Conservation (phyloP, 2,888 invertebrate genomes). For the Tinea semifulvella region DNA sequence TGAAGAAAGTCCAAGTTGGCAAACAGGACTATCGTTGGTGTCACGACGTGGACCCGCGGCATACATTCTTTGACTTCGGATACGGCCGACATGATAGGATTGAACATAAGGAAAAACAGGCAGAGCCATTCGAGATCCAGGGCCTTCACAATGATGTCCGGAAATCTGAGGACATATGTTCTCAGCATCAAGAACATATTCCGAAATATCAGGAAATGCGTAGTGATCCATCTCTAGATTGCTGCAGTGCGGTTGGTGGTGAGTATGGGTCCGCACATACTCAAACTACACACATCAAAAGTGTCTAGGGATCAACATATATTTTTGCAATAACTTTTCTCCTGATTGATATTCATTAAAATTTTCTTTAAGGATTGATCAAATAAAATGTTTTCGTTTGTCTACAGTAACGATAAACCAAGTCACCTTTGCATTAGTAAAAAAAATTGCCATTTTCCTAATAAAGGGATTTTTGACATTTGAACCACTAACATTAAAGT, state of each 20-base stretch:
- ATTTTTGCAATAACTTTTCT: too few species aligned
- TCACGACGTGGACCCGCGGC: constrained; percentile 45
- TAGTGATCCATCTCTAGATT: constrained; percentile 47
- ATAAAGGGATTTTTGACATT: too few species aligned
- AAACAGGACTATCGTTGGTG: constrained; percentile 55
- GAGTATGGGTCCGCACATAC: too few species aligned
- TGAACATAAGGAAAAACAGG: constrained; percentile 28
- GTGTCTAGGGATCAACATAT: too few species aligned
- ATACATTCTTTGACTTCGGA: constrained; percentile 51
- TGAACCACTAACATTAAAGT: too few species aligned
- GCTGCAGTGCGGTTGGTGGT: constrained; percentile 59
- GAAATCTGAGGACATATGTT: constrained; percentile 23
- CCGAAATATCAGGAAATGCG: constrained; percentile 39
- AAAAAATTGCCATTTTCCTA: too few species aligned
- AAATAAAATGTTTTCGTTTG: too few species aligned
- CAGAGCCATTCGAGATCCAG: constrained; percentile 39
- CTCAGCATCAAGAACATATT: constrained; percentile 29
- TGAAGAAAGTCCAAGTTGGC: constrained; percentile 41
- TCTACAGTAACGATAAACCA: too few species aligned
- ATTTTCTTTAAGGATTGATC: too few species aligned
- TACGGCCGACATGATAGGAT: constrained; percentile 46
- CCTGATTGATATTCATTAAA: too few species aligned
- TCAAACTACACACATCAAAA: too few species aligned
- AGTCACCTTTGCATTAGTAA: too few species aligned
- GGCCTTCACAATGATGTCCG: constrained; percentile 35